Evolutionary conservation across 2,797 vertebrate genomes (phyloP), one percentile per base, ranked within the genome.

Genomic region (Channallabes apus): DNA sequence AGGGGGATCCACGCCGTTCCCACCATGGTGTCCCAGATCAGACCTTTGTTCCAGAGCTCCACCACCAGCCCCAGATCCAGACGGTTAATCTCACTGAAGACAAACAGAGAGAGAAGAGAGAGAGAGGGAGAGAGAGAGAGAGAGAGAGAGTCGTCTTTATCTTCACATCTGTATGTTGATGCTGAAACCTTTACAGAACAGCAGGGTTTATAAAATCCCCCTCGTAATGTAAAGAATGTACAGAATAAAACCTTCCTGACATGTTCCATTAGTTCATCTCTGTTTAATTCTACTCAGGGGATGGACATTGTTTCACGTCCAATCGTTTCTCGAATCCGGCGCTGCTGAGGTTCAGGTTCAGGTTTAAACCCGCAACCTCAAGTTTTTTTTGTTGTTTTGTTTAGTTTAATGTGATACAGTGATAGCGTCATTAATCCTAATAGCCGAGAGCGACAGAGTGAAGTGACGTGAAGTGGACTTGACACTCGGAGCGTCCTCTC

Each of bases 21-120:
- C 73, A 99, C 95, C 96, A 99, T 95, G 0, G 98, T 99, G 93
- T 99, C 98, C 98, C 98, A 99, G 88, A 99, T 99, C 88, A 99
- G 91, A 46, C 98, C 98, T 94, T 99, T 99, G 91, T 98, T 98
- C 98, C 98, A 99, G n/a, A 99, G 95, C 91, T 99, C 98, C 93
- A 99, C 97, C 88, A 98, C 96, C 80, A 99, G 94, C 68, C 97
- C 97, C 11, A 98, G 95, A 86, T 99, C 96, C 93, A 97, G 94
- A 0, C 97, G 96, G 89, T 90, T 98, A 93, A 99, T 98, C 94
- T 99, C 98, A 89, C 98, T 99, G 92, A 20, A 8, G 24, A 76
- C 11, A 79, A 38, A 76, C n/a, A 71, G 41, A 46, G 41, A 11
- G 41, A 46, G 41, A 11, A 46, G 41, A 9, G 9, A 46, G 41